Evolutionary conservation across 2,113 vertebrate genomes (phyloP), one percentile per base, ranked within the genome.

Genomic region (Mustela lutreola): DNA sequence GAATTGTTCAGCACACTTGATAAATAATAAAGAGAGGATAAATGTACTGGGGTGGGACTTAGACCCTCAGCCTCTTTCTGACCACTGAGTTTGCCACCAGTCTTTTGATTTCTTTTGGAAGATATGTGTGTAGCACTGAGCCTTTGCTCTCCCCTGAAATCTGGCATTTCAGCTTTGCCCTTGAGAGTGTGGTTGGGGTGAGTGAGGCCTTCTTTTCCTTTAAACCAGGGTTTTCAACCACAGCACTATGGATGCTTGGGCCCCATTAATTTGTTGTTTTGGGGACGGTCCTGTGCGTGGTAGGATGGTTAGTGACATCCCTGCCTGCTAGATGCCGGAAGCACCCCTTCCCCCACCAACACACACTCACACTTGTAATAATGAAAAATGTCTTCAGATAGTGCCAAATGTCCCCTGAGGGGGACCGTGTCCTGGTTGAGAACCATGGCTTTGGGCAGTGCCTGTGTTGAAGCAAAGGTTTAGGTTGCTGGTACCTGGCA

Each of bases 51-150:
- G 76, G 48, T 19, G 18, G 7, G 14, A 71, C 91, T 62, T 53
- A 75, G 58, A 45, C 24, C 12, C 31, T 45, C 39, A 1, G 53
- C 31, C 45, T 86, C 50, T 18, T 4, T 19, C 45, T 65, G 36
- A 48, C 91, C 28, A 3, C 14, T 2, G 11, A 24, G 14, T 67
- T 31, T 70, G 73, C 45, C 42, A 50, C 12, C 53, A 36, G 60
- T 21, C 5, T 28, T 67, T 53, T 19, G 16, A 58, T 65, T 63
- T 83, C 70, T 84, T 21, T 26, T 62, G 80, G 80, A 53, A 91
- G 86, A n/a, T 42, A n/a, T n/a, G 5, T 21, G 0, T 21, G 18
- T 1, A 7, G 5, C 1, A 0, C 53, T 42, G 11, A 15, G 62
- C 33, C 31, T 67, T 84, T 42, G 73, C 11, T 78, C 2, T 21